These are phyloP conservation scores for Laspeyria flexula DNA, from an alignment of 2,888 invertebrate genomes.

Conservation along the genomic window DNA sequence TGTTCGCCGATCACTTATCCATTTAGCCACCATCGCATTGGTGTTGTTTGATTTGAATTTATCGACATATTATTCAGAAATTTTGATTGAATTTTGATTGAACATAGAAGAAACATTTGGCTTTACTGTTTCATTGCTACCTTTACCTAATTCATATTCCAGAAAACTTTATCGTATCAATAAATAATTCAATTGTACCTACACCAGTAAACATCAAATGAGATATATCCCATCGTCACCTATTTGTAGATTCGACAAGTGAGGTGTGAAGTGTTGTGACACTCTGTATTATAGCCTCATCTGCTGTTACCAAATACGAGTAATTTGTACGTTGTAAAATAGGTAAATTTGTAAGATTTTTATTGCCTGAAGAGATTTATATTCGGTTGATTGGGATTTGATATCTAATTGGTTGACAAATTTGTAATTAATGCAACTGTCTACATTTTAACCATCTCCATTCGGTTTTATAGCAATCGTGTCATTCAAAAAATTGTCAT, in stretches of 20 bases:
- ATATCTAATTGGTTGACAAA: slow-evolving; percentile 10
- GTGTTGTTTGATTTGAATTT: no score
- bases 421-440: neutral
- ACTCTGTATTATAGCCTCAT: slow-evolving; percentile 40
- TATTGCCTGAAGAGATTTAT: slow-evolving; percentile 28
- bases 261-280: slow-evolving; percentile 71
- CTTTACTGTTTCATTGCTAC: neutral
- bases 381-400: slow-evolving; percentile 9
- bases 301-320: slow-evolving; percentile 43
- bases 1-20: no score
- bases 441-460: no score
- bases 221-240: slow-evolving; percentile 66
- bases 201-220: slow-evolving; percentile 61
- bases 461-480: no score
- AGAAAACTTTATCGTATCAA: slow-evolving; percentile 32
- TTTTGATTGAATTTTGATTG: no score
- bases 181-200: slow-evolving; percentile 34
- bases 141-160: slow-evolving; percentile 9
- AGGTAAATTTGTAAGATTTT: slow-evolving; percentile 39
- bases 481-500: no score
- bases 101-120: no score
- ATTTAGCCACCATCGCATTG: no score
- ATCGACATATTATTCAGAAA: no score
- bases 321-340: slow-evolving; percentile 40
- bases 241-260: slow-evolving; percentile 69